Base-by-base conservation (phyloP, 2,888 invertebrate genomes). In the Serrognathus titanus region DNA sequence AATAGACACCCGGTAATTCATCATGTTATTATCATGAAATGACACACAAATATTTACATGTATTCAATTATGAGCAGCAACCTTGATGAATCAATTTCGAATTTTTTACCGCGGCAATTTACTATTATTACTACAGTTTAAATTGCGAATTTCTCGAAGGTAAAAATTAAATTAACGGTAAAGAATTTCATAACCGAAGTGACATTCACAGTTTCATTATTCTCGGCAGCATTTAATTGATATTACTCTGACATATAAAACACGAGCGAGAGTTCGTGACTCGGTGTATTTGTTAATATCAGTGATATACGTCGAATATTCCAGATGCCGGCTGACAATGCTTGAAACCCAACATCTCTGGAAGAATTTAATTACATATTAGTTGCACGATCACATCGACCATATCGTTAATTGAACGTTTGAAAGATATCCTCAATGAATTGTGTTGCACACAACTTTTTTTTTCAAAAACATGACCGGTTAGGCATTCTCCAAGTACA, bases 201-300 rank as follows among this genome's bases (percentile, higher is more conserved):
- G 59, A 60, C 60, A 56, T 58, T 62, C 59, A 60, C 60, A 49
- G 62, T 58, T 60, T 56, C 53, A 57, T 58, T 62, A 58, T 58
- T 62, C 54, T 57, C 48, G 53, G 58, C 55, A 52, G 51, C 46
- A 53, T 56, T 62, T 62, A 62, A 62, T 62, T 60, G 62, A 60
- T 62, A 60, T 60, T 60, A 58, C 58, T 59, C 58, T 62, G 62
- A 62, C 62, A 60, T 62, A 60, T 59, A 62, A 60, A 59, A 54
- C 54, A 48, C 54, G 57, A 47, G 53, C 49, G 39, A 53, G 51
- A 38, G 59, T 55, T 62, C 60, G 62, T 60, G 62, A 58, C 53
- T 54, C 51, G 48, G 57, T 60, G 60, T 55, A 60, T 62, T 58
- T 48, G 57, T 50, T 56, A 58, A 60, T 62, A 56, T 55, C 55